A percentile compares a stretch with the other conserved stretches of the same genome.
These are phyloP conservation scores for Ceyx cyanopectus DNA, from an alignment of 2,113 vertebrate genomes.

Conservation along the genomic window DNA sequence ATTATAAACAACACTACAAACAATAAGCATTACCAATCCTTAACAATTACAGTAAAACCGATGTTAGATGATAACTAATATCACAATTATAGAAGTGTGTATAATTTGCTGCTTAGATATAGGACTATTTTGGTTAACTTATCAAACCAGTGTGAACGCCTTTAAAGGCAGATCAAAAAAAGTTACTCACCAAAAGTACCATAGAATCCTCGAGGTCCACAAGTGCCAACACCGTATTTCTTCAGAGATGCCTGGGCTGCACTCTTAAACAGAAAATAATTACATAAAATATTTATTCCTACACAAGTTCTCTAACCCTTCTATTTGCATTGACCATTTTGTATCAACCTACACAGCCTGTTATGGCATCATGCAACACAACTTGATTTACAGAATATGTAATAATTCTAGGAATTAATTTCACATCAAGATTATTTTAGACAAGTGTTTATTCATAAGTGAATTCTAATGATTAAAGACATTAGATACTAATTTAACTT, in stretches of 20 bases:
- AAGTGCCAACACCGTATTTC: conserved; percentile 96
- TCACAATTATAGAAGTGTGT: neutral
- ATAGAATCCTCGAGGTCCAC: conserved; percentile 96
- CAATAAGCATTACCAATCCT: rapidly evolving
- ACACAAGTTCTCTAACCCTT: neutral
- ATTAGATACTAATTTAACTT: neutral
- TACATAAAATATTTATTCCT: neutral
- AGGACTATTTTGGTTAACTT: neutral
- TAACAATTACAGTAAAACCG: neutral
- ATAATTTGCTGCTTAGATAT: neutral
- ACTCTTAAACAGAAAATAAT: conserved; percentile 74
- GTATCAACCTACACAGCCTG: neutral
- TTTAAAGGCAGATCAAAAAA: neutral
- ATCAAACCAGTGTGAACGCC: neutral
- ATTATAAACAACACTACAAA: neutral
- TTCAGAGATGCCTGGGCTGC: conserved; percentile 90
- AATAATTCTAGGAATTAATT: neutral
- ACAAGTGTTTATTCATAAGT: neutral
- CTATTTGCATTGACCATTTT: neutral
- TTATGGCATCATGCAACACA: neutral
- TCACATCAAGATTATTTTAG: neutral
- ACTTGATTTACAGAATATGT: neutral
- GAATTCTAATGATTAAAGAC: neutral
- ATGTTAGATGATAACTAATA: neutral
- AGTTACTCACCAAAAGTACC: conserved; percentile 92